phyloP scores from a whole-genome alignment of 1,140 invertebrate genomes.

The Aplysia californica region DNA sequence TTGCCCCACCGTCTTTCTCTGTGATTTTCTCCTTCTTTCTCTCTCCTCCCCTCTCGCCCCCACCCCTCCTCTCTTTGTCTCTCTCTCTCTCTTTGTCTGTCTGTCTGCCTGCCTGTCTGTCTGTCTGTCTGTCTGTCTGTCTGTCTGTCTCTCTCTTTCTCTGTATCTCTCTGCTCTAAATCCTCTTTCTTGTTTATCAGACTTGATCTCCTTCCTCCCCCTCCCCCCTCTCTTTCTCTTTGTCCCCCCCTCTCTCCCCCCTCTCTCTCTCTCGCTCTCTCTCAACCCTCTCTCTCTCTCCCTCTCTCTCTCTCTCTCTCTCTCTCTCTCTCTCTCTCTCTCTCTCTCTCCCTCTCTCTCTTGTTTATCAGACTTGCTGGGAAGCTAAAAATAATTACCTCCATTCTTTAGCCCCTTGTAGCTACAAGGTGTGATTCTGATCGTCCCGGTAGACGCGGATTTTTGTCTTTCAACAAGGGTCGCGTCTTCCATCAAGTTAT shows the following conservation, averaged over 20 bases:
- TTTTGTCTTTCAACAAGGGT: too few species aligned
- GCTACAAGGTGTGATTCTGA: neutral
- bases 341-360: neutral
- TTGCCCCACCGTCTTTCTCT: too few species aligned
- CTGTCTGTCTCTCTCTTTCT: too few species aligned
- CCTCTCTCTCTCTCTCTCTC: constrained; percentile 4
- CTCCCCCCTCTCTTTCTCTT: too few species aligned
- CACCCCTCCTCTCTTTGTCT: neutral
- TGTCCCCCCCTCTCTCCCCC: too few species aligned
- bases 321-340: neutral
- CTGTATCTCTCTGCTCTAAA: too few species aligned
- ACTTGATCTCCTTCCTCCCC: too few species aligned
- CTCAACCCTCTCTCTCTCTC: neutral
- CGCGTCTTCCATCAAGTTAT: too few species aligned
- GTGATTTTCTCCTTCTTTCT: neutral
- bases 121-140: too few species aligned
- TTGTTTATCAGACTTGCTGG: neutral
- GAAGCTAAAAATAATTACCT: neutral
- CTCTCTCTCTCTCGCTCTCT: constrained; percentile 5
- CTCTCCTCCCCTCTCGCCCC: neutral
- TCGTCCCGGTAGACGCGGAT: neutral
- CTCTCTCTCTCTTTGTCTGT: neutral
- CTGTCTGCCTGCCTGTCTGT: constrained; percentile 1
- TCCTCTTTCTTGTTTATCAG: too few species aligned
- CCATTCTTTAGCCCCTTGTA: neutral